Evolutionary conservation across 2,113 vertebrate species (phyloP), one percentile per base, ranked within the genome.

Genomic region (Cyphomyrus discorhynchus): DNA sequence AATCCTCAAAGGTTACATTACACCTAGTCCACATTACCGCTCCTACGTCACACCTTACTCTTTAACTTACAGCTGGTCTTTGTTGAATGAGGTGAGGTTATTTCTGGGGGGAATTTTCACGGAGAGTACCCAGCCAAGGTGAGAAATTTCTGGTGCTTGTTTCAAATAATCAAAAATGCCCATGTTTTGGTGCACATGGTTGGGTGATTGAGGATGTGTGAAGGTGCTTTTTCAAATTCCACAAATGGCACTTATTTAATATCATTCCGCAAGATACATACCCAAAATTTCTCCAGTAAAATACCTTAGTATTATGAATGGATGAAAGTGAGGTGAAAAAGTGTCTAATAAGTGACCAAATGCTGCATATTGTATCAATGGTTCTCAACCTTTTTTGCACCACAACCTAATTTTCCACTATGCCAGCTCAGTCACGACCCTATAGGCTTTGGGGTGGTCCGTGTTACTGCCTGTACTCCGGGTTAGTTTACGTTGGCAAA

Each of bases 51-150:
- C 27, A 13, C 21, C 27, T 35, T 74, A 74, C 27, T 74, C 31
- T 77, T 77, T 77, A 90, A 4, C 70, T 86, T 56, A 89, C 95
- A 99, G 98, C 99, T 99, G 98, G 98, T 99, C 10, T 99, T 99
- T 95, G 96, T 98, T 80, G 97, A 97, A 90, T 96, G 98, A 93
- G 97, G 97, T 86, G 98, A 99, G 93, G 99, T 97, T n/a, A 98
- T 99, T 95, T 99, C 99, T 49, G 99, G 98, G 88, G 98, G 99
- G 89, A 99, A 99, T 93, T 99, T 99, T 93, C 99, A 99, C n/a
- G 98, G 98, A 47, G 99, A 99, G 96, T 99, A 99, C 92, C 97
- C 99, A 91, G 97, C 95, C 49, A 96, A 96, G 94, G 96, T 96
- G 15, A 42, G 35, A 70, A 70, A 80, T 80, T 42, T 80, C 3